Evolutionary conservation across 2,113 vertebrate genomes (phyloP), one percentile per base, ranked within the genome.

Genomic region (Typhlomys cinereus): DNA sequence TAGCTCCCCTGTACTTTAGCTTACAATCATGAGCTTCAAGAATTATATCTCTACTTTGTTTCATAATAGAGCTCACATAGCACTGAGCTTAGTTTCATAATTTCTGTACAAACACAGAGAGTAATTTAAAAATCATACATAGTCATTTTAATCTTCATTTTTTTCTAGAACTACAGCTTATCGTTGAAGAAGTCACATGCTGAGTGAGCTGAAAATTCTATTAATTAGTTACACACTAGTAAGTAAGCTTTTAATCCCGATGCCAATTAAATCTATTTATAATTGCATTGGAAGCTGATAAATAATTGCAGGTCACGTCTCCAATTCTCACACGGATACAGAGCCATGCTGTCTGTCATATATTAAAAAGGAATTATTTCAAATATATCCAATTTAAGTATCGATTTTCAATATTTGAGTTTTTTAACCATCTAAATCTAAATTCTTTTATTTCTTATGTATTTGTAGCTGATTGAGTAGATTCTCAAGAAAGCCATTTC

Each of bases 261-360:
- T 89, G 85, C 97, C 97, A 98, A 98, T 98, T 98, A 97, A 96
- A 97, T 96, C 91, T 86, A 95, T 94, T 97, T 97, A 96, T 97
- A 97, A 93, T 95, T 96, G 75, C 93, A 90, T 96, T 98, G 94
- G 93, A 85, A 97, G 90, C 93, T 98, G 97, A 98, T 98, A 98
- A 98, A 96, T 93, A 95, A 94, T 78, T n/a, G n/a, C n/a, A 97
- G 92, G 96, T 96, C 90, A 89, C 90, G 67, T 11, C 89, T 97
- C 79, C 86, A 96, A 94, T 95, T 98, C 98, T 97, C 94, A 94
- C 90, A 93, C 88, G 59, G n/a, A 96, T 97, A 97, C 95, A 93
- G 92, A 94, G 64, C 23, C n/a, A 78, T 69, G 14, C 44, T 78
- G 5, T 21, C 74, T n/a, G n/a, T 48, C n/a, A 80, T 79, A 81